A percentile compares a stretch with the other conserved stretches of the same genome.
phyloP scores from a whole-genome alignment of 2,113 vertebrate species.

The Polyodon spathula region DNA sequence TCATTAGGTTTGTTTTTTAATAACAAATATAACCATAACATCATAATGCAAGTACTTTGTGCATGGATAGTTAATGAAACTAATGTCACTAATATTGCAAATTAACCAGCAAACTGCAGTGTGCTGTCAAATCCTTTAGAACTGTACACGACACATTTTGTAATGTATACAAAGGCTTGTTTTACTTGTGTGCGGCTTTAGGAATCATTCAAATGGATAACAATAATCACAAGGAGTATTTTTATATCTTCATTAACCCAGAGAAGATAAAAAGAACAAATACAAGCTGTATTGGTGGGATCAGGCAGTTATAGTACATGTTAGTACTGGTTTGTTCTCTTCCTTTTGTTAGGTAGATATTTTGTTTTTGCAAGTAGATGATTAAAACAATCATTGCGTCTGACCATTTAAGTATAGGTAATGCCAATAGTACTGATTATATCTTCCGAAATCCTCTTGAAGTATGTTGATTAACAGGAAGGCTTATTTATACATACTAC shows the following conservation, averaged over 20 bases:
- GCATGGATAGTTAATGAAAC: conserved; percentile 33
- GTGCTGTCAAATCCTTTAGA: conserved; percentile 38
- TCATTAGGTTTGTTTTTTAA: too few species aligned
- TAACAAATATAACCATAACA: too few species aligned
- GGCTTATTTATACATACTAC: too few species aligned
- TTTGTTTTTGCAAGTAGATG: conserved; percentile 17
- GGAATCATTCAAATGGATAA: conserved; percentile 34
- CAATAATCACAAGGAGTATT: conserved; percentile 52
- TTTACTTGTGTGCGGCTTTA: conserved; percentile 48
- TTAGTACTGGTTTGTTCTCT: conserved; percentile 9
- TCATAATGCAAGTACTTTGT: conserved; percentile 41
- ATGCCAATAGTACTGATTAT: too few species aligned
- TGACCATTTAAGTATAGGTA: too few species aligned
- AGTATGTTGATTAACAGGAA: conserved; percentile 43
- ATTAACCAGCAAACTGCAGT: conserved; percentile 51
- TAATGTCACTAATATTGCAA: conserved; percentile 62
- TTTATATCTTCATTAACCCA: conserved; percentile 50
- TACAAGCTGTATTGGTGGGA: conserved; percentile 5
- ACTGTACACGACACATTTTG: conserved; percentile 35
- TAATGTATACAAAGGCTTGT: conserved; percentile 53
- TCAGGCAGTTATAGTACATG: conserved; percentile 8
- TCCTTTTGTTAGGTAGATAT: too few species aligned
- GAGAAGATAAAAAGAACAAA: conserved; percentile 14
- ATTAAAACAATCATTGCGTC: conserved; percentile 53
- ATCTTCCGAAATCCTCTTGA: too few species aligned